Conservation (phyloP, 1,140 invertebrate genomes). For the Anoplophora glabripennis region DNA sequence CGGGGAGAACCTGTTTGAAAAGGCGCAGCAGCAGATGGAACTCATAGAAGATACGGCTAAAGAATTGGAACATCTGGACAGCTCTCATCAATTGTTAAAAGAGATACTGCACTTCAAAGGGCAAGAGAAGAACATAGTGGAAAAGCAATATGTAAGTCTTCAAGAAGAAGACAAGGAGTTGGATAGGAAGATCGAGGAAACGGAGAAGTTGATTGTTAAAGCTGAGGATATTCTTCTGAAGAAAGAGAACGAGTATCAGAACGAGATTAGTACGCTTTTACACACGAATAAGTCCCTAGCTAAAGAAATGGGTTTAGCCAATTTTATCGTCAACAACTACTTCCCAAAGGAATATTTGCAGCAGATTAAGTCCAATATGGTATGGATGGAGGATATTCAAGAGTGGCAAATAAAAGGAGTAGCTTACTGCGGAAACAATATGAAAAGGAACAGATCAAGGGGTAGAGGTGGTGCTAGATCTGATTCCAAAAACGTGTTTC, state of each 20-base stretch:
- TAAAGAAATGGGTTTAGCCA: slow-evolving; percentile 83
- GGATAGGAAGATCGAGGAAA: slow-evolving; percentile 87
- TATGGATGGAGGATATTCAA: slow-evolving; percentile 22
- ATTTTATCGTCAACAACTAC: slow-evolving; percentile 69
- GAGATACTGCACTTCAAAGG: slow-evolving; percentile 81
- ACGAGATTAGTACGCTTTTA: slow-evolving; percentile 91
- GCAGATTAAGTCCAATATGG: slow-evolving; percentile 22
- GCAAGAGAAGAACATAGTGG: slow-evolving; percentile 87
- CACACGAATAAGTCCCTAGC: slow-evolving; percentile 86
- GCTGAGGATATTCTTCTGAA: slow-evolving; percentile 82
- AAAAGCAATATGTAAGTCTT: slow-evolving; percentile 88
- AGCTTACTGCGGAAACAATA: slow-evolving; percentile 29
- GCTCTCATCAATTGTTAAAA: slow-evolving; percentile 78
- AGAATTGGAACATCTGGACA: slow-evolving; percentile 80
- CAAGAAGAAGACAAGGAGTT: slow-evolving; percentile 91
- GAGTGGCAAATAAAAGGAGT: slow-evolving; percentile 27
- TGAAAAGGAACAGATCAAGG: slow-evolving; percentile 17
- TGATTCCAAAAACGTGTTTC: too few relatives aligned
- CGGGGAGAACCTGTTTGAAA: slow-evolving; percentile 96
- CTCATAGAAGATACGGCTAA: slow-evolving; percentile 85
- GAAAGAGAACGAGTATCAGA: slow-evolving; percentile 86
- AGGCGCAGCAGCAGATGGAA: slow-evolving; percentile 86
- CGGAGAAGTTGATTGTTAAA: slow-evolving; percentile 73
- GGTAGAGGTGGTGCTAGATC: too few relatives aligned
- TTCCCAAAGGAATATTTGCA: slow-evolving; percentile 21